These are phyloP conservation scores for Miniopterus natalensis DNA, from an alignment of 2,113 vertebrate genomes.

Conservation along the genomic window DNA sequence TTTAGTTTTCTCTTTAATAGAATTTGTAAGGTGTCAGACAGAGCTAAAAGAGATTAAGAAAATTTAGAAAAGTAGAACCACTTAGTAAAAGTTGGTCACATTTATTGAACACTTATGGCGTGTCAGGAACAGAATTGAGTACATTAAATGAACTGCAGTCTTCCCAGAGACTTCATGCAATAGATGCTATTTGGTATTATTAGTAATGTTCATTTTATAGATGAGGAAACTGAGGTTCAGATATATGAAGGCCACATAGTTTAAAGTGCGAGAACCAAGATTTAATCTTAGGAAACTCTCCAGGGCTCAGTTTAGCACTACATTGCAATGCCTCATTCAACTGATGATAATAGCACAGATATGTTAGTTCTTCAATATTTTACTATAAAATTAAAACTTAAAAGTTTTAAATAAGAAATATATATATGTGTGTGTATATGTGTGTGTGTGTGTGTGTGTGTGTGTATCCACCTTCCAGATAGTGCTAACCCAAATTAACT, in stretches of 20 bases:
- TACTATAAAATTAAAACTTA: background rate
- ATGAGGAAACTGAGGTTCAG: background rate
- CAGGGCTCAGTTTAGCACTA: background rate
- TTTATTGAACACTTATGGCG: background rate
- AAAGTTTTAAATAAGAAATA: background rate
- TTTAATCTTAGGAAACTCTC: background rate
- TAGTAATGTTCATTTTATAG: background rate
- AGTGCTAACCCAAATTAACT: background rate
- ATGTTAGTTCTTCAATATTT: background rate
- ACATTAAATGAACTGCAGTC: background rate
- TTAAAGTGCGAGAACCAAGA: background rate
- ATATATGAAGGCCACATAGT: background rate
- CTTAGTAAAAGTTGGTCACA: background rate
- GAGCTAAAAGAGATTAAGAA: background rate
- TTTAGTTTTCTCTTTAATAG: conserved; percentile 12
- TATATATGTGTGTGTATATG: background rate
- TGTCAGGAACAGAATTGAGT: background rate
- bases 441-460: too few species aligned
- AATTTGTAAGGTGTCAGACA: background rate
- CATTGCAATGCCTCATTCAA: background rate
- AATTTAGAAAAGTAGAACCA: background rate
- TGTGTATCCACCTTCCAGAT: background rate
- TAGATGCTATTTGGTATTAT: background rate
- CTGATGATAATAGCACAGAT: background rate
- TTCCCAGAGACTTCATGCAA: background rate